phyloP scores from a whole-genome alignment of 2,888 invertebrate species.

The Rhingia rostrata region DNA sequence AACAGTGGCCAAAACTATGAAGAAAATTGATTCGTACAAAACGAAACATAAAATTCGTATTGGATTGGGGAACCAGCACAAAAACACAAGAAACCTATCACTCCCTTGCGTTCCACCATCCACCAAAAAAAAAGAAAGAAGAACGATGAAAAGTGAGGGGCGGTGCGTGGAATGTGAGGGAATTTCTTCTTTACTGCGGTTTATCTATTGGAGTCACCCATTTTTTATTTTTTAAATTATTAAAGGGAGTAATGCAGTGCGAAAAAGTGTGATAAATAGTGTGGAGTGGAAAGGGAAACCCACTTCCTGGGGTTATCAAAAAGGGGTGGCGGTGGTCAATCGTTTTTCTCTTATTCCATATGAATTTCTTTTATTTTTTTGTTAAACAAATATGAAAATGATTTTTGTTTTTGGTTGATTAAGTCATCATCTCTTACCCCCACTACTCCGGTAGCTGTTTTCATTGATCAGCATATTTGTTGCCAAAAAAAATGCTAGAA shows the following conservation, averaged over 20 bases:
- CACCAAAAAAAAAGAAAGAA: conserved; percentile 10
- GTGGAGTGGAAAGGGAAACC: conserved; percentile 23
- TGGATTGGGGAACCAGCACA: conserved; percentile 21
- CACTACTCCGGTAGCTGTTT: neutral
- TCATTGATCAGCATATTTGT: conserved; percentile 23
- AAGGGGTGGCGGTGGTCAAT: conserved; percentile 54
- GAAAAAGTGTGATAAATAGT: conserved; percentile 45
- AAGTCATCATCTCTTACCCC: conserved; percentile 54
- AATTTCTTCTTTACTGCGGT: conserved; percentile 57
- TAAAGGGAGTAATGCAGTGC: conserved; percentile 46
- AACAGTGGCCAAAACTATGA: conserved; percentile 9
- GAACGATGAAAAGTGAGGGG: conserved; percentile 38
- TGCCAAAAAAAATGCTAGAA: conserved; percentile 29
- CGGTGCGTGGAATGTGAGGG: conserved; percentile 57
- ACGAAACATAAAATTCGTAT: conserved; percentile 25
- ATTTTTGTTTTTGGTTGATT: conserved; percentile 52
- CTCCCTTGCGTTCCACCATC: conserved; percentile 44
- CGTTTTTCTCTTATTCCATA: neutral
- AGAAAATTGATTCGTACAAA: conserved; percentile 22
- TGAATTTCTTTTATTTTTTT: conserved; percentile 19
- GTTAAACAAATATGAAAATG: conserved; percentile 11
- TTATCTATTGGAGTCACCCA: conserved; percentile 51
- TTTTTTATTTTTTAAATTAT: conserved; percentile 30
- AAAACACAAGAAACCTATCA: conserved; percentile 29
- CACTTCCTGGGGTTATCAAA: conserved; percentile 62